A percentile compares a stretch with the other conserved stretches of the same genome.
phyloP scores from a whole-genome alignment of 53 echinoderm and acorn worm species.

The Antedon mediterranea region DNA sequence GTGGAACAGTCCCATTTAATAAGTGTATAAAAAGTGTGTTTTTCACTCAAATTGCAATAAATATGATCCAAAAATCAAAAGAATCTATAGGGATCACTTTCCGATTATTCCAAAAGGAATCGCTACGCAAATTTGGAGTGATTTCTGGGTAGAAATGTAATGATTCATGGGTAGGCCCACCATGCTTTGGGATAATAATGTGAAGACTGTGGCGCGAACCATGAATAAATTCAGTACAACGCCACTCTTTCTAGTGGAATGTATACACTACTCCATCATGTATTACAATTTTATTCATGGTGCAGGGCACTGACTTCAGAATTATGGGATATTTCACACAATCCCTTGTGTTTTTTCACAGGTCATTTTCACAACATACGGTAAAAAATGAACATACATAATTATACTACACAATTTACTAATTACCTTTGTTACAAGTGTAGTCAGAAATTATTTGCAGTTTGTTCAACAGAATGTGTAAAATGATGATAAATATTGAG shows the following conservation, averaged over 20 bases:
- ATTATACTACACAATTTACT: background rate
- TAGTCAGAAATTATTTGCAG: background rate
- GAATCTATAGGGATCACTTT: no score
- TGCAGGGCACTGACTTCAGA: background rate
- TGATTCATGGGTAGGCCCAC: conserved; percentile 98
- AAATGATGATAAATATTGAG: background rate
- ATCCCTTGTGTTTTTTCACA: background rate
- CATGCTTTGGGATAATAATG: conserved; percentile 46
- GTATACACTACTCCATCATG: background rate
- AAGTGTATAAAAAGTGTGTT: no score
- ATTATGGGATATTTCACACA: background rate
- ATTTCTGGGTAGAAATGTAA: conserved; percentile 10
- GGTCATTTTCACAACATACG: background rate
- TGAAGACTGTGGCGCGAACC: background rate
- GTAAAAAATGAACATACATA: background rate
- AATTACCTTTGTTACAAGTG: background rate
- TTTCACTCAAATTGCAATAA: no score
- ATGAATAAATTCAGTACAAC: background rate
- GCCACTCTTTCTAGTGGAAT: background rate
- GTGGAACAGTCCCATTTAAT: no score
- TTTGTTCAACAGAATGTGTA: background rate
- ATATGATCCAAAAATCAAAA: no score
- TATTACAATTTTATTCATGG: background rate
- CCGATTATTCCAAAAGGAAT: no score
- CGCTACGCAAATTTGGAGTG: no score